A percentile compares a stretch with the other conserved stretches of the same genome.
Conservation (phyloP, 2,113 vertebrate species). For the Corythornis vintsioides region DNA sequence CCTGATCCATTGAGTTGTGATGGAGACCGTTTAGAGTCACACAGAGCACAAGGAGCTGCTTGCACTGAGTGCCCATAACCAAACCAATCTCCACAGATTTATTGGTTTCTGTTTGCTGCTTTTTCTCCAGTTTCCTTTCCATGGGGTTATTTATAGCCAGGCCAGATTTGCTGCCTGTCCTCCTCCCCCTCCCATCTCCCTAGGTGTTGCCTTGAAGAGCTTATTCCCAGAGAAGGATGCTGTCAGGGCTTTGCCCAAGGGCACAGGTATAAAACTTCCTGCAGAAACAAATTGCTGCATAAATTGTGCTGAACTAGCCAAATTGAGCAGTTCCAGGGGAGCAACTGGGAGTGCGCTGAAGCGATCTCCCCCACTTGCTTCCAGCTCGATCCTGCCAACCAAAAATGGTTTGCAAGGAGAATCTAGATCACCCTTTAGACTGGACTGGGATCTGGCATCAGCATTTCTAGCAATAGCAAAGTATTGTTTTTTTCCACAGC, state of each 20-base stretch:
- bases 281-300: background rate
- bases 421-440: background rate
- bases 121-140: background rate
- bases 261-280: slow-evolving; percentile 25
- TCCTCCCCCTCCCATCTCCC: background rate
- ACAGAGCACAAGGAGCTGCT: background rate
- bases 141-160: background rate
- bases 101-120: background rate
- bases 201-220: background rate
- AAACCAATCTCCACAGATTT: background rate
- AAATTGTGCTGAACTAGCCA: background rate
- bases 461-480: background rate
- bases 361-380: fast-evolving
- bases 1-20: fast-evolving
- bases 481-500: fast-evolving
- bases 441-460: background rate
- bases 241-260: slow-evolving; percentile 35
- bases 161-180: background rate
- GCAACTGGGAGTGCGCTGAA: background rate
- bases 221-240: background rate
- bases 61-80: fast-evolving
- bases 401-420: background rate
- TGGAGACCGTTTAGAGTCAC: background rate
- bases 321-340: background rate
- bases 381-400: background rate